A percentile compares a stretch with the other conserved stretches of the same genome.
Conservation (phyloP, 2,113 vertebrate genomes). For the Gallinago paraguaiae region DNA sequence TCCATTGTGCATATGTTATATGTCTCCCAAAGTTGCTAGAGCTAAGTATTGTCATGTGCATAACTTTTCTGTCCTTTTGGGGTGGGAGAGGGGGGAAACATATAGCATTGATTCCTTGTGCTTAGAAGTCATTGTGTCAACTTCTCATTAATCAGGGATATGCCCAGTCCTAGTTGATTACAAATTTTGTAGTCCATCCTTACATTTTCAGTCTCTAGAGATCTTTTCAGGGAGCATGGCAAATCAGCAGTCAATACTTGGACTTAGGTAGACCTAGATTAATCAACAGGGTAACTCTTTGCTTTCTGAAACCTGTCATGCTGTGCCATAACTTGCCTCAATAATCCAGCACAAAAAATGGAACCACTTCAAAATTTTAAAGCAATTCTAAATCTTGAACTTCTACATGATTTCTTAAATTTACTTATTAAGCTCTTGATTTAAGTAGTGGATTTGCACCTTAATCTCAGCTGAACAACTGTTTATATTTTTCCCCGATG, state of each 20-base stretch:
- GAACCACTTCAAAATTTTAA: slow-evolving; percentile 18
- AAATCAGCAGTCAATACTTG: slow-evolving; percentile 67
- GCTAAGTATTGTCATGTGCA: not conserved
- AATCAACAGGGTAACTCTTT: slow-evolving; percentile 27
- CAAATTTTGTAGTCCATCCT: slow-evolving; percentile 11
- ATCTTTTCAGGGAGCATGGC: not conserved
- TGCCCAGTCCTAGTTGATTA: not conserved
- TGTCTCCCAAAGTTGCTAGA: not conserved
- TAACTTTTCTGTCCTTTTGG: slow-evolving; percentile 25
- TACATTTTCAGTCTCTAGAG: slow-evolving; percentile 35
- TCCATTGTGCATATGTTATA: not conserved
- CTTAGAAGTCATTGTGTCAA: not conserved
- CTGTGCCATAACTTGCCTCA: not conserved
- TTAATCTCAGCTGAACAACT: slow-evolving; percentile 36
- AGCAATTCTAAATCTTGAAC: slow-evolving; percentile 13
- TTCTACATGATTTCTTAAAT: not conserved
- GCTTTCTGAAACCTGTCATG: slow-evolving; percentile 3
- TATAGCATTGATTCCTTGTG: slow-evolving; percentile 3
- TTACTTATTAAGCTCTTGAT: slow-evolving; percentile 24
- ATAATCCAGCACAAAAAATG: not conserved
- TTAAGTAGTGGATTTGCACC: slow-evolving; percentile 34
- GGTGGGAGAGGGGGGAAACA: not conserved
- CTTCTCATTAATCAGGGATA: slow-evolving; percentile 31
- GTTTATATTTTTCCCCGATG: not conserved
- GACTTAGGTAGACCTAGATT: slow-evolving; percentile 48